These are phyloP conservation scores for Apus apus DNA, from an alignment of 2,113 vertebrate genomes.

Conservation along the genomic window DNA sequence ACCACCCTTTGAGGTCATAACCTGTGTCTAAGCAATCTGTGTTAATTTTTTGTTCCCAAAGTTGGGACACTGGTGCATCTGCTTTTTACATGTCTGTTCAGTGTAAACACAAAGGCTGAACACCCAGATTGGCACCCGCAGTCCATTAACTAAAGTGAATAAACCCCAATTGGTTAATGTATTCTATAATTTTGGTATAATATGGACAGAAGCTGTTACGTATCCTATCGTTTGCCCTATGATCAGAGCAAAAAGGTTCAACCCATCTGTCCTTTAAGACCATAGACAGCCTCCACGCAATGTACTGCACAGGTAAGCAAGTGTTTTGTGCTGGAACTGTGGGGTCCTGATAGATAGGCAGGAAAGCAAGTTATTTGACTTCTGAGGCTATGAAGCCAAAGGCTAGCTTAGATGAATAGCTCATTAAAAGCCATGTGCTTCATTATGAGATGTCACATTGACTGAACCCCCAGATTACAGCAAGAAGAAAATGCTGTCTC, in stretches of 20 bases:
- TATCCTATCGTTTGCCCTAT: background rate
- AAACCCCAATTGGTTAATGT: background rate
- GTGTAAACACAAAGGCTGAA: background rate
- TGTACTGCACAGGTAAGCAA: background rate
- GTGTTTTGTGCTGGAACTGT: background rate
- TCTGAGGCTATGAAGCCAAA: background rate
- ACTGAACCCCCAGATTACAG: background rate
- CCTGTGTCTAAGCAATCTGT: background rate
- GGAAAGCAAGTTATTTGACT: constrained; percentile 17
- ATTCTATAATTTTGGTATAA: background rate
- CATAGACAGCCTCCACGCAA: background rate
- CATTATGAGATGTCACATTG: background rate
- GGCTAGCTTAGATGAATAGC: background rate
- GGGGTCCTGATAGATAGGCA: background rate
- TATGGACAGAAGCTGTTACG: background rate
- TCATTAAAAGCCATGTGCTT: background rate
- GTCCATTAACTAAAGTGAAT: background rate
- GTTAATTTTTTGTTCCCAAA: background rate
- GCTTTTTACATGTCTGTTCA: background rate
- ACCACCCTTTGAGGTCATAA: background rate
- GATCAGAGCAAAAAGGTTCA: background rate
- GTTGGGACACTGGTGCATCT: background rate
- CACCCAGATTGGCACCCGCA: background rate
- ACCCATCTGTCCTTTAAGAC: background rate
- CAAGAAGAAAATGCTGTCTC: background rate